Evolutionary conservation across 2,797 vertebrate species (phyloP).

Genomic region (Staurois parvus): DNA sequence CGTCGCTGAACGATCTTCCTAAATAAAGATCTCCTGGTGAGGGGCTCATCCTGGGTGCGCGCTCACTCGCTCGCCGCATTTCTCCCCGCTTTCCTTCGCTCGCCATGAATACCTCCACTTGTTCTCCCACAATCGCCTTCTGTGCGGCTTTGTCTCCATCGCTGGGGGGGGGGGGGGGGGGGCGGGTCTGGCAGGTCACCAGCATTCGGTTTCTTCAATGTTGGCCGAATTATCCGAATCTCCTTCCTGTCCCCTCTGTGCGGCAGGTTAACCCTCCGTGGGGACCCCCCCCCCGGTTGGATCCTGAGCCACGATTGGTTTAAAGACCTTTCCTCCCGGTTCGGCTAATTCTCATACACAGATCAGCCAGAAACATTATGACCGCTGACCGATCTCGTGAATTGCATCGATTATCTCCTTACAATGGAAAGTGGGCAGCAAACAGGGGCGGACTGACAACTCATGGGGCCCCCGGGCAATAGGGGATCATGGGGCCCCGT

Average conservation of each 20-base stretch:
- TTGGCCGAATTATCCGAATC: background rate
- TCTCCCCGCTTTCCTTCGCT: background rate
- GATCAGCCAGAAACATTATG: too few relatives aligned
- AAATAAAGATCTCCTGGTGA: background rate
- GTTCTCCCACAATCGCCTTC: constrained; percentile 13
- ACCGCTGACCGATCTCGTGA: too few relatives aligned
- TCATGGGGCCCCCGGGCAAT: too few relatives aligned
- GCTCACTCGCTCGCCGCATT: background rate
- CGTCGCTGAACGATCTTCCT: background rate
- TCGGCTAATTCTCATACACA: too few relatives aligned
- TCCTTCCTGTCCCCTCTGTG: background rate
- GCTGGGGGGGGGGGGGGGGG: background rate
- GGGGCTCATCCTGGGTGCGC: background rate
- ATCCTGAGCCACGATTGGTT: too few relatives aligned
- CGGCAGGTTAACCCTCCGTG: background rate
- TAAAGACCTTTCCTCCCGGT: too few relatives aligned
- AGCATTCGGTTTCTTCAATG: background rate
- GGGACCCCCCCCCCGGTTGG: too few relatives aligned
- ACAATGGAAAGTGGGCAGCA: too few relatives aligned
- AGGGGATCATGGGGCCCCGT: too few relatives aligned
- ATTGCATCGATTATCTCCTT: too few relatives aligned
- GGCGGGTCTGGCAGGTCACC: background rate
- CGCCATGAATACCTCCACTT: background rate
- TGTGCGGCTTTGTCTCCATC: constrained; percentile 12
- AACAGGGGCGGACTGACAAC: too few relatives aligned